Evolutionary conservation across 2,888 invertebrate species (phyloP).

Genomic region (Noctua pronuba): DNA sequence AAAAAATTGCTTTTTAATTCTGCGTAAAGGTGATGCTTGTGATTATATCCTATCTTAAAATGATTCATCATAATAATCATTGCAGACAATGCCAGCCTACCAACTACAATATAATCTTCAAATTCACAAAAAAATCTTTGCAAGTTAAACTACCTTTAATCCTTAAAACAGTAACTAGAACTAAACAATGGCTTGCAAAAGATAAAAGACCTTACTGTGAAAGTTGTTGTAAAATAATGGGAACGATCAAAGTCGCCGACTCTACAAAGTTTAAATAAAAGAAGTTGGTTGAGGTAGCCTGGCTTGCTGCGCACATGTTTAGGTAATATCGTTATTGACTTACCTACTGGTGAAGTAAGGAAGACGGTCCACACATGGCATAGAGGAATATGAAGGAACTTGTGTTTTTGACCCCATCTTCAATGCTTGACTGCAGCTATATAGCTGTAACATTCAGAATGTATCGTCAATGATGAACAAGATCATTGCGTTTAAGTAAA

Average conservation of each 20-base stretch:
- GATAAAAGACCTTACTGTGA: conserved; percentile 7
- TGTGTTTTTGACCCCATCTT: neutral
- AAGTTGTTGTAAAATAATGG: conserved; percentile 27
- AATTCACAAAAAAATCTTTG: neutral
- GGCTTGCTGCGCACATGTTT: conserved; percentile 24
- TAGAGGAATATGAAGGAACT: no score
- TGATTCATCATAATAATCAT: neutral
- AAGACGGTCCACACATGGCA: no score
- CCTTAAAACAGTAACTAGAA: conserved; percentile 20
- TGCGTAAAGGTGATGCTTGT: neutral
- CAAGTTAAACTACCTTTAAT: conserved; percentile 14
- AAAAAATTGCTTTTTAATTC: neutral
- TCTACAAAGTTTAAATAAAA: conserved; percentile 3
- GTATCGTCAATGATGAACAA: neutral
- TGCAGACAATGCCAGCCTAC: neutral
- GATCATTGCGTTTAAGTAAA: neutral
- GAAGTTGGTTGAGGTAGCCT: neutral
- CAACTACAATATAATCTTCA: neutral
- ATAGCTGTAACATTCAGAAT: neutral
- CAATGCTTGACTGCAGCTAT: neutral
- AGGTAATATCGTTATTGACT: neutral
- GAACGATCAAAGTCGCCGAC: conserved; percentile 22
- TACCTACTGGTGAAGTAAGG: no score
- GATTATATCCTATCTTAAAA: neutral
- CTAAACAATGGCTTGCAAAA: conserved; percentile 12